phyloP scores from a whole-genome alignment of 1,140 invertebrate species.

The Caenorhabditis inopinata region DNA sequence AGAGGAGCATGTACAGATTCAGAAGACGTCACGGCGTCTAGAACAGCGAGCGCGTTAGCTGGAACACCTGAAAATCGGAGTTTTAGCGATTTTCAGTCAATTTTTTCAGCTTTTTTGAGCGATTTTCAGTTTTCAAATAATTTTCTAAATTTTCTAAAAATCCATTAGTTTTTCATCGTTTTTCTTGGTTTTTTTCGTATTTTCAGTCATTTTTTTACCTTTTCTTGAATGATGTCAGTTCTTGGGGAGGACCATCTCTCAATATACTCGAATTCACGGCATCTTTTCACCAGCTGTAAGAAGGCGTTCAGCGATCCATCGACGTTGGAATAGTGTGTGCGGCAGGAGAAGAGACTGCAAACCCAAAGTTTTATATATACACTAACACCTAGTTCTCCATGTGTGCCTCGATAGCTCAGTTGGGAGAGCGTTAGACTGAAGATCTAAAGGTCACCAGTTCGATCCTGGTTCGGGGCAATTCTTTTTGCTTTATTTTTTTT shows the following conservation, averaged over 20 bases:
- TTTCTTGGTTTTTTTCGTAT: too few species aligned
- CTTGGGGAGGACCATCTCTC: conserved; percentile 59
- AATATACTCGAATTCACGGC: conserved; percentile 55
- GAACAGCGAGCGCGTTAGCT: conserved; percentile 58
- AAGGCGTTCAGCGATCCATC: conserved; percentile 54
- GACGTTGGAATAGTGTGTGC: conserved; percentile 53
- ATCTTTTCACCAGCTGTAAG: conserved; percentile 56
- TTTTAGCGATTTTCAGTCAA: too few species aligned
- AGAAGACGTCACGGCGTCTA: background rate
- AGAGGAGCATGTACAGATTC: background rate
- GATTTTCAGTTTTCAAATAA: too few species aligned
- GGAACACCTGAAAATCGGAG: conserved; percentile 55
- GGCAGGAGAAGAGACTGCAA: conserved; percentile 60
- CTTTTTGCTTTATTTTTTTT: background rate
- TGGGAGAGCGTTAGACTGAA: conserved; percentile 69
- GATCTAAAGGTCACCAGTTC: conserved; percentile 69
- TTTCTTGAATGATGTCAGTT: conserved; percentile 56
- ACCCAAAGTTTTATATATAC: background rate
- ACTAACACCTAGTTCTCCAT: too few species aligned
- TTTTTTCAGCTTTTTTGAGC: too few species aligned
- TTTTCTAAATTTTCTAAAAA: too few species aligned
- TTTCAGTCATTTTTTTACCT: too few species aligned
- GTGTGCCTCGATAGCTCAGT: conserved; percentile 53
- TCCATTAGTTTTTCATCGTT: too few species aligned
- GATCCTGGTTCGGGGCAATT: conserved; percentile 59